Evolutionary conservation across 2,113 vertebrate species (phyloP).

Genomic region (Dicerorhinus sumatrensis): DNA sequence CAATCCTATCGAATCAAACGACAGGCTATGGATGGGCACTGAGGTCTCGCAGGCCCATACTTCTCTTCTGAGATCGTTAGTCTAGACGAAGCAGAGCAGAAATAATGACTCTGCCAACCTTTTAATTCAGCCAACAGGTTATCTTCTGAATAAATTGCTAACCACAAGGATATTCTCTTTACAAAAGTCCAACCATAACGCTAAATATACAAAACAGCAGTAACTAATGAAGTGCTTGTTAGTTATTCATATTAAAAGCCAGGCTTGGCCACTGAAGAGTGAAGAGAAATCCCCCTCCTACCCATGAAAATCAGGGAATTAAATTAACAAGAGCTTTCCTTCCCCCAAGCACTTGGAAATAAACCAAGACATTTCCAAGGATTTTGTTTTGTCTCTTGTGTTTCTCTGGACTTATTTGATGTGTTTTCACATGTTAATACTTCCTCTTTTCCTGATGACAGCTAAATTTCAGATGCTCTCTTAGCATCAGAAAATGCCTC

Average conservation of each 20-base stretch:
- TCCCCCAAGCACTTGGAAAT: not conserved
- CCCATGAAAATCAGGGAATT: not conserved
- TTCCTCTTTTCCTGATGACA: not conserved
- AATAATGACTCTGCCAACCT: not conserved
- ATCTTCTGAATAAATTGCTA: not conserved
- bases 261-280: not conserved
- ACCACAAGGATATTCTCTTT: not conserved
- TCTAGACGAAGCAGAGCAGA: not conserved
- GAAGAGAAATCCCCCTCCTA: not conserved
- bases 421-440: not conserved
- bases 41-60: not conserved
- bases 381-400: not conserved
- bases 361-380: not conserved
- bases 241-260: not conserved
- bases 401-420: not conserved
- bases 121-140: not conserved
- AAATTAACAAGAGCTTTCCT: not conserved
- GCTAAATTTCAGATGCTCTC: not conserved
- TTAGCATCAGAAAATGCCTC: not conserved
- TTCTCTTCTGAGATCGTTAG: not conserved
- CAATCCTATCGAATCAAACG: not conserved
- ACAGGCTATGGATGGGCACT: not conserved
- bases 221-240: not conserved
- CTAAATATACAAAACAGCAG: not conserved
- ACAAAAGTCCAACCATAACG: conserved; percentile 27